phyloP scores from a whole-genome alignment of 1,140 invertebrate genomes.

The Argopecten irradians region DNA sequence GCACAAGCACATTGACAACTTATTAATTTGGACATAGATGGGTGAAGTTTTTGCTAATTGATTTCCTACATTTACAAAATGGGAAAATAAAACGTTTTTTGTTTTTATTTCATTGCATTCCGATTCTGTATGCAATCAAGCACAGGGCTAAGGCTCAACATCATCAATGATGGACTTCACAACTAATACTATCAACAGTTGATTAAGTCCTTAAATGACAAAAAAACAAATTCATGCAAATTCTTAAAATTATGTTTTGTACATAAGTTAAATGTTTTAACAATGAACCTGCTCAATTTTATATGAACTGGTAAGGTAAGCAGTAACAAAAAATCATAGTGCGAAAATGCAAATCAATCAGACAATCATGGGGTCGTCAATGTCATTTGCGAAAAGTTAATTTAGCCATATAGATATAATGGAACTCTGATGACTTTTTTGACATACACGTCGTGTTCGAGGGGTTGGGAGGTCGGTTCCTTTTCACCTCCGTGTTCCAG shows the following conservation, averaged over 20 bases:
- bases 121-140: neutral
- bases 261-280: neutral
- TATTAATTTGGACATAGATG: neutral
- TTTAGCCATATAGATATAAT: neutral
- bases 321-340: neutral
- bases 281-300: neutral
- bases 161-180: neutral
- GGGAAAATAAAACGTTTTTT: neutral
- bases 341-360: slow-evolving; percentile 14
- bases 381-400: slow-evolving; percentile 11
- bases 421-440: neutral
- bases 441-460: slow-evolving; percentile 47
- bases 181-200: neutral
- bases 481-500: slow-evolving; percentile 55
- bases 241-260: neutral
- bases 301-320: neutral
- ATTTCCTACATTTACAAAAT: neutral
- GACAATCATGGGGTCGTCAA: no score
- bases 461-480: slow-evolving; percentile 17
- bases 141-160: neutral
- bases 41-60: neutral
- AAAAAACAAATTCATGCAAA: no score
- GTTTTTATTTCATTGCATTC: neutral
- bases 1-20: neutral
- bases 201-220: no score